Evolutionary conservation across 2,113 vertebrate genomes (phyloP).

Genomic region (Lynx canadensis): DNA sequence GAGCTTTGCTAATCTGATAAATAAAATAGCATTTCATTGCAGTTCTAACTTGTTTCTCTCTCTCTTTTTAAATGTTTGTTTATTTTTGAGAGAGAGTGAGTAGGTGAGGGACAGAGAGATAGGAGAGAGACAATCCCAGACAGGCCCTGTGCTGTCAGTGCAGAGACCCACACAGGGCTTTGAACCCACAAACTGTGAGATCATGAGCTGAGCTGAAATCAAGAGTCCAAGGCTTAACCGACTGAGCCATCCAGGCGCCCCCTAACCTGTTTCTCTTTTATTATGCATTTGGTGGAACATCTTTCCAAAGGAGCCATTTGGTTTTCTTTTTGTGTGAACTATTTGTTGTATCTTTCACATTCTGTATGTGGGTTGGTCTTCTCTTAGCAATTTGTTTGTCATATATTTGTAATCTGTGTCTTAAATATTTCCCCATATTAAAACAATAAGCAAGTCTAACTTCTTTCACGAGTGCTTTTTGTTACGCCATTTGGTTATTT

Average conservation of each 20-base stretch:
- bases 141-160: too few relatives aligned
- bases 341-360: not conserved
- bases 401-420: not conserved
- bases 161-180: too few relatives aligned
- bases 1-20: not conserved
- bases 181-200: too few relatives aligned
- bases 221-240: too few relatives aligned
- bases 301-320: not conserved
- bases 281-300: not conserved
- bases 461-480: conserved; percentile 29
- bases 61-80: not conserved
- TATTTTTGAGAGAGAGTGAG: too few relatives aligned
- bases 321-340: not conserved
- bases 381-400: not conserved
- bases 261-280: not conserved
- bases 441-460: not conserved
- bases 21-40: not conserved
- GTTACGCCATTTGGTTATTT: not conserved
- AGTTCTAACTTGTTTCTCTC: not conserved
- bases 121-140: too few relatives aligned
- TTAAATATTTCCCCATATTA: not conserved
- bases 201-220: too few relatives aligned
- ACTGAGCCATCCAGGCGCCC: too few relatives aligned
- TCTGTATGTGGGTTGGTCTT: not conserved
- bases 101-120: too few relatives aligned